Conservation (phyloP, 2,797 vertebrate species). For the Pelochelys cantorii region DNA sequence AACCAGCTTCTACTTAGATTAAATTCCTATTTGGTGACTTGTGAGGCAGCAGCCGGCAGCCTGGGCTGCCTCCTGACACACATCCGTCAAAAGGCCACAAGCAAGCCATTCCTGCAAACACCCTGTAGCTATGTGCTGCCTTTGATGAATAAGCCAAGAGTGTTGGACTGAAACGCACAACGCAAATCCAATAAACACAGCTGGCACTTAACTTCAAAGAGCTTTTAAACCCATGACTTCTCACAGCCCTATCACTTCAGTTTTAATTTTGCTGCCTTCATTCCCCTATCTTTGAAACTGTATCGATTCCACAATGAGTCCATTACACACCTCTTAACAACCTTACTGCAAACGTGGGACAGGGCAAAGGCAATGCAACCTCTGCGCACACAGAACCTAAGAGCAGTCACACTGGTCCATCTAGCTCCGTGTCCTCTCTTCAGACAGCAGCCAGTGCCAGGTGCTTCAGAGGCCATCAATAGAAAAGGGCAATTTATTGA, state of each 20-base stretch:
- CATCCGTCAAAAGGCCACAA: neutral
- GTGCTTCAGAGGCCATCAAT: neutral
- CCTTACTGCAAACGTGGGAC: neutral
- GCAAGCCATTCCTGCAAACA: neutral
- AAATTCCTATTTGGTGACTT: neutral
- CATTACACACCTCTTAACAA: no score
- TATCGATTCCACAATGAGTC: no score
- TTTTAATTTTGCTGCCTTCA: no score
- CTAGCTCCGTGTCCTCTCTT: neutral
- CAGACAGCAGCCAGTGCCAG: neutral
- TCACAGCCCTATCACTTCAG: no score
- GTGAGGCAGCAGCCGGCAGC: neutral
- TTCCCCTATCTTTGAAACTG: no score
- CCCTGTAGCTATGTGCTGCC: neutral
- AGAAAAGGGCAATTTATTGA: neutral
- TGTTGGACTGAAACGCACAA: neutral
- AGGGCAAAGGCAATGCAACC: accelerated
- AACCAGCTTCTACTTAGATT: neutral
- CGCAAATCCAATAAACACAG: neutral
- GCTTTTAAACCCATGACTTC: neutral
- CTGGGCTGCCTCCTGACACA: neutral
- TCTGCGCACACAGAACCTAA: neutral
- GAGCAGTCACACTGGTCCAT: neutral
- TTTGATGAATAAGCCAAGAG: neutral
- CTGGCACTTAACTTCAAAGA: neutral